Percentiles rank a stretch among this genome's conserved stretches.
phyloP scores from a whole-genome alignment of 2,797 vertebrate genomes.

The Cryptoprocta ferox region DNA sequence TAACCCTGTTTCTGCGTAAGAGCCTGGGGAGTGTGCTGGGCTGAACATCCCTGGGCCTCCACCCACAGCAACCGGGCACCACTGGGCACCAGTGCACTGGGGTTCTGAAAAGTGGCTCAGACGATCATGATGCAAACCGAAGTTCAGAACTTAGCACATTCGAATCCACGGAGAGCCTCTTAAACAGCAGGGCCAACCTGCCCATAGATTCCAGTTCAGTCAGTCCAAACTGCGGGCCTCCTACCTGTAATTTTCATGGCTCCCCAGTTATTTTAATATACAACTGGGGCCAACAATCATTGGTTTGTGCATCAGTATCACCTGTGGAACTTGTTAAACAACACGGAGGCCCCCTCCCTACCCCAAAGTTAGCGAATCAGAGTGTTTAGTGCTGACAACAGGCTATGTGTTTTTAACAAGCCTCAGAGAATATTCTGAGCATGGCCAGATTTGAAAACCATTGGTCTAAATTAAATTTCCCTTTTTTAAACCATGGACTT shows the following conservation, averaged over 20 bases:
- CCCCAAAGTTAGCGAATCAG: neutral
- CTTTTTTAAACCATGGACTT: slow-evolving; percentile 3
- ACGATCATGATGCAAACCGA: neutral
- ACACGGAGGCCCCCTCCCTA: neutral
- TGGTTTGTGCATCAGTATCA: neutral
- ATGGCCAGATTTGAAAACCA: slow-evolving; percentile 21
- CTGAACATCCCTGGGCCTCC: neutral
- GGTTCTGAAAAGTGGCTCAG: neutral
- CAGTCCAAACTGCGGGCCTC: neutral
- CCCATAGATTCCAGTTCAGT: neutral
- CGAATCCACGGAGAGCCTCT: neutral
- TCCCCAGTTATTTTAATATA: neutral
- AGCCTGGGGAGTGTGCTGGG: neutral
- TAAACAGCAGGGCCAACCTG: neutral
- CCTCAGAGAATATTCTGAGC: neutral
- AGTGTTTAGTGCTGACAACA: neutral
- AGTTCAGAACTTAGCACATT: neutral
- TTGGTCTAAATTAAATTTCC: neutral
- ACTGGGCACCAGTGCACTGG: neutral
- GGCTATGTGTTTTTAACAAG: neutral
- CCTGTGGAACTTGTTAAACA: neutral
- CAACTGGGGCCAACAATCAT: neutral
- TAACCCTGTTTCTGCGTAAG: neutral
- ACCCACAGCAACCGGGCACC: neutral
- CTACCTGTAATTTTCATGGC: neutral